Base-by-base conservation (phyloP, 2,797 vertebrate species). In the Sebastes taczanowskii region DNA sequence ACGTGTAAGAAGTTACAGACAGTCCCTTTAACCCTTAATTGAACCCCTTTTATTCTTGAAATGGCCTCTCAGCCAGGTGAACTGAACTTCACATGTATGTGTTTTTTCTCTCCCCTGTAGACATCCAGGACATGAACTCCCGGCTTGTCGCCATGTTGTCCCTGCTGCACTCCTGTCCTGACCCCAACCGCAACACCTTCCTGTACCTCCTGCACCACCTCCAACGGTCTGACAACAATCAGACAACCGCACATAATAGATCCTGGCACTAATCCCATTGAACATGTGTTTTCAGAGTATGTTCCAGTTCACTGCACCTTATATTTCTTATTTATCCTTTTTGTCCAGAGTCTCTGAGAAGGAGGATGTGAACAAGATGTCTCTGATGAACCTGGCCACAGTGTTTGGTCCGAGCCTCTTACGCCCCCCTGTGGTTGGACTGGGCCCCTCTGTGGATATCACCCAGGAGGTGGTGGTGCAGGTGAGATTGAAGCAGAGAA, bases 351-450 rank as follows among this genome's bases (percentile, higher is more conserved):
- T 96, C 35, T 92, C 95, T 23, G 81, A 90, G 34, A 93, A 77
- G 18, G 72, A 94, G 73, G 80, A 91, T 4, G 27, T 93, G 30
- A 96, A 96, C 87, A 95, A 92, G 86, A 96, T 96, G 96, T 86
- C 96, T 63, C 63, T 89, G 46, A 38, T 93, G 53, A 96, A 96
- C 92, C 75, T 96, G 85, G 96, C 95, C 1, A 96, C 96, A 5
- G 94, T 96, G 58, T 96, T 96, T 32, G 96, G 96, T 1, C 96
- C 95, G 1, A 96, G 95, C 74, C 91, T 96, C 14, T 35, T 96
- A n/a, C 96, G 95, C 86, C 90, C 93, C 55, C 94, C 94, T 4
- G 84, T 89, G 92, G 89, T 67, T 2, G 82, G 79, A 35, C 53
- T 68, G 30, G 91, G 88, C 11, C 69, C 77, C 11, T 42, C 62